Evolutionary conservation across 2,888 invertebrate species (phyloP), one percentile per base, ranked within the genome.

Genomic region (Physocephala rufipes): DNA sequence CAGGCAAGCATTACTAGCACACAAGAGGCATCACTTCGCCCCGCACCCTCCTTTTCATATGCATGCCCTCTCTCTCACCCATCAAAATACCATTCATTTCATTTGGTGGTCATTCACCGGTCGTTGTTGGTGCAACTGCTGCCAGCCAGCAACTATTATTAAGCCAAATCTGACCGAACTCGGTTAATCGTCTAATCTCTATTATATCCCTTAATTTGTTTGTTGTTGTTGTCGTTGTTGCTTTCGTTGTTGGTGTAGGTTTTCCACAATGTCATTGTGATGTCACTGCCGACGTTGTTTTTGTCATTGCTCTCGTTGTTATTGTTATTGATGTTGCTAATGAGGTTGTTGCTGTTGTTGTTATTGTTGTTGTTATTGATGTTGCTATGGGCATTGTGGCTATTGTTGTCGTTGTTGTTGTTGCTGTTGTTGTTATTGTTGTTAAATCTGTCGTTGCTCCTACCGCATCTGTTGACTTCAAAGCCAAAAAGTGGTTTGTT

Each of bases 241-340:
- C n/a, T 9, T n/a, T 24, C 12, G 19, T 43, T 55, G 66, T 9
- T 64, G 64, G 15, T 49, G 9, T 49, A 3, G 62, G 1, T 43
- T 36, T 21, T 36, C n/a, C 36, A n/a, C 16, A n/a, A 7, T 43
- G 45, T 62, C 43, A 43, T 19, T 62, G n/a, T 67, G 75, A 75
- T 36, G 36, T 36, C 9, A 9, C 36, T 36, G 36, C 36, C 9
- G 49, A 3, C 16, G 49, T 49, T 49, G 49, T 49, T 49, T 3
- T 49, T n/a, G 49, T 49, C 16, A 12, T 53, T 21, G 53, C 21
- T 53, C 15, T 36, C 9, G 36, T 36, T 36, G 36, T 36, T 4
- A 36, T 4, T 36, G 36, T 36, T 9, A 36, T 7, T 24, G n/a
- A 21, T 53, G 53, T 53, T 16, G 51, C 2, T 51, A n/a, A 16